Evolutionary conservation across 2,888 invertebrate species (phyloP).

Genomic region (Lasioglossum zephyrum): DNA sequence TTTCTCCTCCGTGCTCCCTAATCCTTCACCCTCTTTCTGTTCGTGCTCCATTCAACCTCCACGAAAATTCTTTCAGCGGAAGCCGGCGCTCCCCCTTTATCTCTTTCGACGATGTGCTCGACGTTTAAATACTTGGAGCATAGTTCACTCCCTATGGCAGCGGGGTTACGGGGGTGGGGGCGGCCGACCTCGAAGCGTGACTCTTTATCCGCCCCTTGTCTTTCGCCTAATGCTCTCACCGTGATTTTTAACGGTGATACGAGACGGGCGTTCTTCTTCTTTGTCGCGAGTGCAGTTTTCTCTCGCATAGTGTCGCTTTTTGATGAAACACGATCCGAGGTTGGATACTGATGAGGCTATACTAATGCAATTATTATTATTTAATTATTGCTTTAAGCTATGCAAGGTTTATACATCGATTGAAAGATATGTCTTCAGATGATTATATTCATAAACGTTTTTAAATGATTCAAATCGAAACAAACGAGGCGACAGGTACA

Average conservation of each 20-base stretch:
- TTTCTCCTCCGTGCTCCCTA: conserved; percentile 56
- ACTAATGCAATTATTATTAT: too few relatives aligned
- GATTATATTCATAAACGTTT: too few relatives aligned
- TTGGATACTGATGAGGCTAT: too few relatives aligned
- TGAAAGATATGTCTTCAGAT: too few relatives aligned
- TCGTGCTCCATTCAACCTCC: conserved; percentile 63
- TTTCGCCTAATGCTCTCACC: conserved; percentile 20
- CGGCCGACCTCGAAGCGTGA: conserved; percentile 40
- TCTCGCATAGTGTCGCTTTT: too few relatives aligned
- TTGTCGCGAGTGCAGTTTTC: too few relatives aligned
- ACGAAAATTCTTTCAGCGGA: conserved; percentile 64
- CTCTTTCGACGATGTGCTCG: conserved; percentile 65
- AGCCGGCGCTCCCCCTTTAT: conserved; percentile 52
- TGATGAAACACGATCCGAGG: too few relatives aligned
- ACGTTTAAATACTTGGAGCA: conserved; percentile 65
- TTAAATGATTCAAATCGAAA: too few relatives aligned
- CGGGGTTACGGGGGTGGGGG: not conserved
- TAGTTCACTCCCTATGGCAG: conserved; percentile 33
- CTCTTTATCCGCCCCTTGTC: conserved; percentile 59
- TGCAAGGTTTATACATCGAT: too few relatives aligned
- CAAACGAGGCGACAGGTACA: too few relatives aligned
- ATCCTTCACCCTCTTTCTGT: conserved; percentile 66
- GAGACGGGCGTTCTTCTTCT: not conserved
- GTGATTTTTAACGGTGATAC: conserved; percentile 38
- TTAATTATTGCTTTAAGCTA: too few relatives aligned